Evolutionary conservation across 2,797 vertebrate species (phyloP), one percentile per base, ranked within the genome.

Genomic region (Avahi laniger): DNA sequence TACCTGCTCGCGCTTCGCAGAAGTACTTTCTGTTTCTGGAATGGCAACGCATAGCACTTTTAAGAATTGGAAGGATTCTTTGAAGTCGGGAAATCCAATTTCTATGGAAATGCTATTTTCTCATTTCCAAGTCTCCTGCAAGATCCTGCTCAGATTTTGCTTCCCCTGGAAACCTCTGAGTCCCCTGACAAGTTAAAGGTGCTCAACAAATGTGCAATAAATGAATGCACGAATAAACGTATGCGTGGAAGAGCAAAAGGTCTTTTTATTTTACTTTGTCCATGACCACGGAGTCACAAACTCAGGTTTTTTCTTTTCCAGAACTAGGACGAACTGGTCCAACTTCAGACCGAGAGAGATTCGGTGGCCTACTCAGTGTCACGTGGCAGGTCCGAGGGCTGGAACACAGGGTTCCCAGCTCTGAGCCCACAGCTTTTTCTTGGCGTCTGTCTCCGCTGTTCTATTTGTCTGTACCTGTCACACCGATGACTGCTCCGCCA

Each of bases 61-160:
- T 85, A 75, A 79, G 90, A 59, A 13, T 38, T 89, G 88, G 88
- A 95, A 97, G 52, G 82, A 59, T 75, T 72, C 89, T 95, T 46
- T 91, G 86, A 95, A 79, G 75, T 70, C 81, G 43, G 43, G 43
- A 82, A 78, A 96, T 52, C 80, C 54, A 43, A 73, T 87, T 82
- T 94, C 81, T 91, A 17, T 84, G 65, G 59, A 84, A 97, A 93
- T 70, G 35, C 15, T 84, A 17, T 84, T 48, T 84, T 89, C 76
- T 94, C 63, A 82, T 72, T 93, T 87, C 50, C 24, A 65, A 92
- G 50, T n/a, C 59, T 82, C 50, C 69, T 94, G 65, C 26, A 96
- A 76, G 52, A 73, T 91, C n/a, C 43, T 87, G 76, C 35, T 86
- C 82, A 54, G 50, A 54, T 38, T 30, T 61, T 73, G 61, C 65